Percentiles rank a stretch among this genome's conserved stretches.
Conservation (phyloP, 2,888 invertebrate genomes). For the Patella caerulea region DNA sequence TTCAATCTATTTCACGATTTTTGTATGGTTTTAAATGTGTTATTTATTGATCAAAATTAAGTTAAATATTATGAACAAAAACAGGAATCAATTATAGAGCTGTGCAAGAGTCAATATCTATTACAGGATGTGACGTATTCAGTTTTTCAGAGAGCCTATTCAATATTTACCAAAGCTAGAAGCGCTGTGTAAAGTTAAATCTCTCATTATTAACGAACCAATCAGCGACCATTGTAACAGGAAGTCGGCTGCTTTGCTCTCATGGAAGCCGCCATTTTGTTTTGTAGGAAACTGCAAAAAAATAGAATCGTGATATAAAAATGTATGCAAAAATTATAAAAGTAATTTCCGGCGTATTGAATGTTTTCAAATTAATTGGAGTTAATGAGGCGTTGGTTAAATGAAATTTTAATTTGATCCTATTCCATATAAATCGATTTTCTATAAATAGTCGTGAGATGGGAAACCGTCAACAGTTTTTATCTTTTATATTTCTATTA, state of each 20-base stretch:
- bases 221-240: conserved; percentile 69
- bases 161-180: conserved; percentile 64
- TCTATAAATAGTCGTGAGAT: too few relatives aligned
- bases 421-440: too few relatives aligned
- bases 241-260: conserved; percentile 61
- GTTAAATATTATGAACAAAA: neutral
- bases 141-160: neutral
- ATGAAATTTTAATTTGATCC: too few relatives aligned
- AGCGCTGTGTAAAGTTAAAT: conserved; percentile 67
- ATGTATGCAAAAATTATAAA: neutral
- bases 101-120: neutral
- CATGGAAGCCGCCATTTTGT: conserved; percentile 37
- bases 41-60: too few relatives aligned
- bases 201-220: conserved; percentile 66
- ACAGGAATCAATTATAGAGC: neutral
- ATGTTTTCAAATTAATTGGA: too few relatives aligned
- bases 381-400: too few relatives aligned
- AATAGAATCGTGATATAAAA: neutral
- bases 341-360: neutral
- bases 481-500: too few relatives aligned
- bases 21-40: too few relatives aligned
- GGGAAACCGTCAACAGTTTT: too few relatives aligned
- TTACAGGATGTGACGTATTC: neutral
- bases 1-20: too few relatives aligned
- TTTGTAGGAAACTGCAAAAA: conserved; percentile 42